These are phyloP conservation scores for Melieria picta DNA, from an alignment of 2,888 invertebrate species.

Conservation along the genomic window DNA sequence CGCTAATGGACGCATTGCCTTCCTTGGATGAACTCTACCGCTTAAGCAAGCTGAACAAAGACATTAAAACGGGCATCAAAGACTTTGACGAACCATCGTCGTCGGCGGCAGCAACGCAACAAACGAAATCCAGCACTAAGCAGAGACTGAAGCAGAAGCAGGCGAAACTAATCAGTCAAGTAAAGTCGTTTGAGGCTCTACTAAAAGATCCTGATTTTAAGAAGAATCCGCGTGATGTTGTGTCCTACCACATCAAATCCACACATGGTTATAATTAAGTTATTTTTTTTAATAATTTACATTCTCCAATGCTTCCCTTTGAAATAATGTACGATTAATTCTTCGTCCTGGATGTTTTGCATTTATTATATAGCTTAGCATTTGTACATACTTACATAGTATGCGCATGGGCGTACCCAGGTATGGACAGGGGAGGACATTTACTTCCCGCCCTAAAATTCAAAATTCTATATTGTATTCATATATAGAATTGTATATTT, in stretches of 20 bases:
- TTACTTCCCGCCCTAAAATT: too few species aligned
- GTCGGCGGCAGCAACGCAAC: neutral
- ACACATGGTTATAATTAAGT: slow-evolving; percentile 49
- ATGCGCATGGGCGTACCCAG: too few species aligned
- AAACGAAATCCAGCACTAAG: slow-evolving; percentile 49
- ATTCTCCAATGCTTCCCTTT: too few species aligned
- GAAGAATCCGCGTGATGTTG: slow-evolving; percentile 58
- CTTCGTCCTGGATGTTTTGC: too few species aligned
- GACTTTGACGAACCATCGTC: slow-evolving; percentile 17
- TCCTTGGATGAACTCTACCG: slow-evolving; percentile 58
- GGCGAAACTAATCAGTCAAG: slow-evolving; percentile 51
- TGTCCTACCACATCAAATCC: slow-evolving; percentile 59
- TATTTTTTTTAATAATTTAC: too few species aligned
- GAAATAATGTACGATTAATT: too few species aligned
- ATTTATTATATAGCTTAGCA: too few species aligned
- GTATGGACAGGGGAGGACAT: too few species aligned
- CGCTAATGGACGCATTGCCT: slow-evolving; percentile 62
- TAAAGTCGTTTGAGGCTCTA: slow-evolving; percentile 54
- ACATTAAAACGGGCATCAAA: slow-evolving; percentile 46
- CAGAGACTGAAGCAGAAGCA: slow-evolving; percentile 57
- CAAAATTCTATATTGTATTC: too few species aligned
- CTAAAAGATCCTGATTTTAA: slow-evolving; percentile 60
- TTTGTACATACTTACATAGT: too few species aligned
- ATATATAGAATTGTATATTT: too few species aligned
- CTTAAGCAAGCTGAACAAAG: slow-evolving; percentile 49